Evolutionary conservation across 2,888 invertebrate genomes (phyloP).

Genomic region (Drosophila borborema): DNA sequence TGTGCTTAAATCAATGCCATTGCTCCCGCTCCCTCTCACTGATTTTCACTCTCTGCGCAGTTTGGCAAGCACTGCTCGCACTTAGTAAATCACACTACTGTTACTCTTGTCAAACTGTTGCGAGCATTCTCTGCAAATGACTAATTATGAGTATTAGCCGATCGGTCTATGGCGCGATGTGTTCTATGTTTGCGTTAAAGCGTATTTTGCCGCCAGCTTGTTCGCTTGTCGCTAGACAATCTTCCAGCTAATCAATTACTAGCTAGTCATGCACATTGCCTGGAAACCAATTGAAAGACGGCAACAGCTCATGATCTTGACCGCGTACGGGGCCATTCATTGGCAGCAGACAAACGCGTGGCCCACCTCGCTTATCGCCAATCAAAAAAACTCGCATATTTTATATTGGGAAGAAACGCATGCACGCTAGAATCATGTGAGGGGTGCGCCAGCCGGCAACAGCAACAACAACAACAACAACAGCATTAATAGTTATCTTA

Average conservation of each 20-base stretch:
- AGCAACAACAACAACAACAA: conserved; percentile 11
- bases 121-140: conserved; percentile 44
- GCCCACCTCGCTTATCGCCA: conserved; percentile 61
- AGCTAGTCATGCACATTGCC: conserved; percentile 52
- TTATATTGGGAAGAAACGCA: conserved; percentile 18
- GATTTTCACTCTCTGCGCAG: conserved; percentile 2
- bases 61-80: conserved; percentile 13
- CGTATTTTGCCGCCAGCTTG: neutral
- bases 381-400: conserved; percentile 34
- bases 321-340: conserved; percentile 18
- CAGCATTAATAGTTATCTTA: conserved; percentile 51
- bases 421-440: conserved; percentile 38
- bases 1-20: conserved; percentile 33
- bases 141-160: conserved; percentile 44
- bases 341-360: conserved; percentile 65
- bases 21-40: neutral
- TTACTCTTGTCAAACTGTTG: conserved; percentile 21
- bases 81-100: conserved; percentile 1
- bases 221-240: conserved; percentile 24
- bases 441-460: conserved; percentile 23
- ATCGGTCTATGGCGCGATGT: conserved; percentile 59
- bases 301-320: conserved; percentile 59
- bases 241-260: conserved; percentile 48
- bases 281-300: conserved; percentile 38
- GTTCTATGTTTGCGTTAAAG: conserved; percentile 8